Evolutionary conservation across 2,888 invertebrate genomes (phyloP), one percentile per base, ranked within the genome.

Genomic region (Ganaspis brasiliensis): DNA sequence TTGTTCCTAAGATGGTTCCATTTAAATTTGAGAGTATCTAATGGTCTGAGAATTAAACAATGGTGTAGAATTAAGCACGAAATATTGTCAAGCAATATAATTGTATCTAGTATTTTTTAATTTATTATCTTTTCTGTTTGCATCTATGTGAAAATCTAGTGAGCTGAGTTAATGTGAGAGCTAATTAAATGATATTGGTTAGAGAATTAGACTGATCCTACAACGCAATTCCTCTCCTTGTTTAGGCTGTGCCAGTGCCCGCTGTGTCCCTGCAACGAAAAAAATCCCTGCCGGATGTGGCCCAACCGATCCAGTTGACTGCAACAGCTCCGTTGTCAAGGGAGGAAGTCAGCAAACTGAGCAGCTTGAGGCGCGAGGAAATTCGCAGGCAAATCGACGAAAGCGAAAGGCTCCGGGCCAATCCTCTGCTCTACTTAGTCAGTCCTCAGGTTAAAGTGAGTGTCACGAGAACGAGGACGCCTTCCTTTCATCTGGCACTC

Each of bases 381-480:
- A 94, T 99, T 85, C 95, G 98, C 89, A 94, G 97, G 86, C 96
- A 97, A 93, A 94, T 96, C 89, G 97, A 98, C 92, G 97, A 98
- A 92, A 94, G 96, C 84, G 98, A 98, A 92, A 95, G 97, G 92
- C 95, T 98, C 87, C 94, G 97, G 92, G 97, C 97, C 90, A 98
- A 98, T 93, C 98, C 98, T 88, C 94, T 99, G 89, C 95, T 98
- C 88, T 98, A 98, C 93, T 94, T 99, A 92, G 96, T 97, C 95
- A 98, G 98, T 96, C 98, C 98, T 90, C 97, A 97, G 94, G 97
- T 98, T 88, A 97, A 98, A 97, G 98, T 98, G 93, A 93, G 93
- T 91, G 81, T 83, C 77, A 57, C 61, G 55, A 71, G 52, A 72
- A 75, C 56, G 61, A 72, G 55, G 67, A 56, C 72, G 74, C 75